Conservation (phyloP, 2,113 vertebrate genomes). For the Anser cygnoides region DNA sequence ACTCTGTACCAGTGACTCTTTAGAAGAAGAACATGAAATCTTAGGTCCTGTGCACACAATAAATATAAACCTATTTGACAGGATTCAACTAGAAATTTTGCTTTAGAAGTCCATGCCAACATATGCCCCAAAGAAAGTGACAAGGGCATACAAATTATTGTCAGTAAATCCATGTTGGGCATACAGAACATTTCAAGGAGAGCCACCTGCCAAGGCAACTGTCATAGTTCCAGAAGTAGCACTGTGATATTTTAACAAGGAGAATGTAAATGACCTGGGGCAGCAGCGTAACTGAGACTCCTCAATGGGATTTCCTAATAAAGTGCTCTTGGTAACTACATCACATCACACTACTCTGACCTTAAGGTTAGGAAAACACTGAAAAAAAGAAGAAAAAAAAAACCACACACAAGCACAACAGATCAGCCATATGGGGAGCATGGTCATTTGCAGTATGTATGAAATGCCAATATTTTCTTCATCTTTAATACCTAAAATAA, state of each 20-base stretch:
- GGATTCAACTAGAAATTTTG: background rate
- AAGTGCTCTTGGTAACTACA: background rate
- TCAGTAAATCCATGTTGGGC: background rate
- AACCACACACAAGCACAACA: background rate
- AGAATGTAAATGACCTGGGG: background rate
- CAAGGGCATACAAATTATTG: background rate
- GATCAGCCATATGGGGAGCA: background rate
- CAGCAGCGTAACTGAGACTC: background rate
- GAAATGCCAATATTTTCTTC: background rate
- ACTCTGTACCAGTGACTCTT: background rate
- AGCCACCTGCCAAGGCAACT: constrained; percentile 34
- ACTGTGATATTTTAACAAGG: background rate
- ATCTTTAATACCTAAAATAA: background rate
- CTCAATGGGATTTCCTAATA: background rate
- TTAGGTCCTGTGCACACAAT: background rate
- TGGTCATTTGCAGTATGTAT: background rate
- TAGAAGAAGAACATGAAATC: background rate
- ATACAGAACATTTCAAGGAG: background rate
- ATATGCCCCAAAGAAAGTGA: background rate
- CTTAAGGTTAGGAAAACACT: background rate
- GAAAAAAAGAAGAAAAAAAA: background rate
- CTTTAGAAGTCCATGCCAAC: constrained; percentile 10
- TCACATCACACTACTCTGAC: background rate
- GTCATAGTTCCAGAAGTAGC: background rate
- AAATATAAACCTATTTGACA: background rate